Base-by-base conservation (phyloP, 2,888 invertebrate genomes). In the Metopia argyrocephala region DNA sequence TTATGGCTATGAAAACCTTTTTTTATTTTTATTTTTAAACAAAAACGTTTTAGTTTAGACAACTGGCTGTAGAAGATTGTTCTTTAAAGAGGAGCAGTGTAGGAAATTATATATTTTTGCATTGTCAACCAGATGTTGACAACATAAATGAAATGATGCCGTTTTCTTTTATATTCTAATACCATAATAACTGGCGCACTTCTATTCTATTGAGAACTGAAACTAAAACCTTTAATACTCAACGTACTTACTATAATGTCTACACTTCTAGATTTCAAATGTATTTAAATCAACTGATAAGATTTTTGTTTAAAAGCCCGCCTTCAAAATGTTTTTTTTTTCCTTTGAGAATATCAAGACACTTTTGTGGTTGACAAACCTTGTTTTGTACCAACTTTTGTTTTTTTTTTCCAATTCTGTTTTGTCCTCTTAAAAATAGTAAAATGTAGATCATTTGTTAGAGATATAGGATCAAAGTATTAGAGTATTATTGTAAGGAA, bases 121-220 rank as follows among this genome's bases (percentile, higher is more conserved):
- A 78, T 71, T 81, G 81, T 75, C 81, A 81, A 74, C n/a, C 81
- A 81, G 78, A 78, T 81, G 81, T 78, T 78, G 81, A 78, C 81
- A 81, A 62, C 38, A 28, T 64, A 73, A 73, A 66, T 59, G 68
- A 74, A 78, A 68, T 64, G 69, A 62, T 56, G 76, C 52, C 54
- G 65, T 27, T 69, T 73, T 46, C 50, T 54, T 69, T 71, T 62
- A 71, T 61, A 27, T 54, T 76, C 9, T 71, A 73, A 73, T 71
- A 2, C 79, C 2, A 31, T 76, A 62, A 80, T 68, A 69, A 65
- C 69, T 70, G 78, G 81, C 81, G 81, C 78, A 81, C 81, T 78
- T 81, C 12, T 38, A 78, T 81, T 81, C 78, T 66, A 61, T 78
- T 78, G 78, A 81, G 70, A 81, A 70, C 64, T 64, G 78, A 79